Evolutionary conservation across 2,113 vertebrate genomes (phyloP), one percentile per base, ranked within the genome.

Genomic region (Triplophysa tibetana): DNA sequence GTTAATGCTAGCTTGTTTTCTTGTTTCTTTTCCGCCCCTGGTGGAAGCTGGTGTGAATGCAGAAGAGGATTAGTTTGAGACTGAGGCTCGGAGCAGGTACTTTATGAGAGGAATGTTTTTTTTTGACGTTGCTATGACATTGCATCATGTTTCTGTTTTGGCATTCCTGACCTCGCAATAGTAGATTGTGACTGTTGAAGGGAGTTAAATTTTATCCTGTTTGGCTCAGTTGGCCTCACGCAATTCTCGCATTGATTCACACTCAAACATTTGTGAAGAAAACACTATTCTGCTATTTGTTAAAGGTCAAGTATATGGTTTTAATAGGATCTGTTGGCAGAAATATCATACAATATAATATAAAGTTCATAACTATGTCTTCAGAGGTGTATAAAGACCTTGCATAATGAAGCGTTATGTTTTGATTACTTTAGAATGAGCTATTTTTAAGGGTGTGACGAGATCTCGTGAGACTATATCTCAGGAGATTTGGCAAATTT

Each of bases 11-110:
- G 23, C 88, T 90, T 88, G 88, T 88, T 87, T 45, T 84, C 24
- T 81, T 79, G 89, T 89, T 92, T 92, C 87, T 89, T 90, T 88
- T 89, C 87, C 86, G 4, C 89, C 84, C n/a, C n/a, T n/a, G n/a
- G n/a, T n/a, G n/a, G n/a, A 88, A 85, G 90, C 82, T 90, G 87
- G 88, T 87, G 77, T 89, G 90, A 85, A 67, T 85, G 87, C 87
- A 76, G 86, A 85, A 84, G 82, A 87, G 86, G 87, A 91, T 91
- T 91, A 91, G 86, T 88, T 87, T 86, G 87, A 85, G 78, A 88
- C 85, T 83, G 86, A 90, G 87, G 84, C 87, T 84, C 83, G 81
- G 84, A 91, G 84, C 81, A 89, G 83, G 77, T 89, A 86, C 89
- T 88, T 87, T 86, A 54, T 70, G 9, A 29, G 24, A 66, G 38